A percentile compares a stretch with the other conserved stretches of the same genome.
Conservation (phyloP, 1,140 invertebrate genomes). For the Drosophila willistoni region DNA sequence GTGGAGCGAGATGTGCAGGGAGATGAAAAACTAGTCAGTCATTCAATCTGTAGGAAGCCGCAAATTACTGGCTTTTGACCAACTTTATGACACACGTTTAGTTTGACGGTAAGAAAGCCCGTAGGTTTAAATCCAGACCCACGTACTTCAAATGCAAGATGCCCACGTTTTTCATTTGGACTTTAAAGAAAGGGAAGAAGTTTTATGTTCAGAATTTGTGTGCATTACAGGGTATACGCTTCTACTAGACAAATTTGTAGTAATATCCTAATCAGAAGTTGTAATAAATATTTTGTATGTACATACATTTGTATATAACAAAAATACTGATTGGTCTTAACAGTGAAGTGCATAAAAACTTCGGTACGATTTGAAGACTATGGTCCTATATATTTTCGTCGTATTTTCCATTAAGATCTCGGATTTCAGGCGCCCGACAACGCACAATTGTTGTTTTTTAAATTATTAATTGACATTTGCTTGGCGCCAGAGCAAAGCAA, state of each 20-base stretch:
- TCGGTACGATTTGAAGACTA: not conserved
- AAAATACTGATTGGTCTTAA: not conserved
- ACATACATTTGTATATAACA: no score
- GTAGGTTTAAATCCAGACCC: not conserved
- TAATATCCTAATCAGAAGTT: no score
- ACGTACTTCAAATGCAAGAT: constrained; percentile 6
- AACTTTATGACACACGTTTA: constrained; percentile 65
- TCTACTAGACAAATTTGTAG: no score
- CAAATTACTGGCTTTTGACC: constrained; percentile 60
- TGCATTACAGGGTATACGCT: no score
- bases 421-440: constrained; percentile 62
- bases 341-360: not conserved
- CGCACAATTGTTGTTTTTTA: constrained; percentile 59
- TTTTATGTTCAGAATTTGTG: no score
- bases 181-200: constrained; percentile 21
- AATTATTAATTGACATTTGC: constrained; percentile 63
- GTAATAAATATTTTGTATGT: no score
- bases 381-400: constrained; percentile 24
- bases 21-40: constrained; percentile 28
- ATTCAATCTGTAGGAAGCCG: constrained; percentile 43
- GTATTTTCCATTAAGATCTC: constrained; percentile 59
- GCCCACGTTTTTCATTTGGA: constrained; percentile 52
- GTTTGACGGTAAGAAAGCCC: not conserved
- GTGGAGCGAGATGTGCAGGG: not conserved
- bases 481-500: constrained; percentile 51